Evolutionary conservation across 2,113 vertebrate genomes (phyloP), one percentile per base, ranked within the genome.

Genomic region (Salvelinus namaycush): DNA sequence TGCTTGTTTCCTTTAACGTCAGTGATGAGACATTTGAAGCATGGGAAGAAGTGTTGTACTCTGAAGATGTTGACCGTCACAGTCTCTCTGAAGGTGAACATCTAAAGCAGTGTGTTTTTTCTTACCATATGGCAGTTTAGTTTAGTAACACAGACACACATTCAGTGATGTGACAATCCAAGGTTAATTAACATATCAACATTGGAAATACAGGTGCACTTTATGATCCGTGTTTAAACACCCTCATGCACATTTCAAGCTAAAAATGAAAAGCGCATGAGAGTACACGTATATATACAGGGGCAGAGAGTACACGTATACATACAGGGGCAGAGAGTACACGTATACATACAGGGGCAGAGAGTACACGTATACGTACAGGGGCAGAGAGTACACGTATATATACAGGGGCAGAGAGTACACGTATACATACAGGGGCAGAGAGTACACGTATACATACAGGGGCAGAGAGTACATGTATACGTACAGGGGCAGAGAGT

Each of bases 11-110:
- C 7, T 70, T 68, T 74, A 76, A 20, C n/a, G 66, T 67, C 57
- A 62, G 20, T 68, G 73, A 34, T 78, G 51, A 54, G 13, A n/a
- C n/a, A 13, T 76, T 34, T 73, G 65, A 24, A 49, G 66, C 22
- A 74, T 39, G 39, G 60, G 48, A 16, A 68, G 57, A 57, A 34
- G 31, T 67, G 74, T 26, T 49, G 39, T 11, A 12, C 27, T 39
- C 4, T 75, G n/a, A 74, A 74, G 78, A 71, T 68, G 54, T 81
- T 75, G 64, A 79, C 65, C 70, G 51, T 70, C 76, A 71, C 59
- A 8, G 16, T 79, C 78, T 78, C 80, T 75, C 71, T 59, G 18
- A 12, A 48, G 3, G n/a, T 65, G 73, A 70, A 13, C 65, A 59
- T 72, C 75, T 70, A 60, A 87, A 66, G 12, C 13, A n/a, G 51